phyloP scores from a whole-genome alignment of 2,888 invertebrate species.

The Nebria salina region DNA sequence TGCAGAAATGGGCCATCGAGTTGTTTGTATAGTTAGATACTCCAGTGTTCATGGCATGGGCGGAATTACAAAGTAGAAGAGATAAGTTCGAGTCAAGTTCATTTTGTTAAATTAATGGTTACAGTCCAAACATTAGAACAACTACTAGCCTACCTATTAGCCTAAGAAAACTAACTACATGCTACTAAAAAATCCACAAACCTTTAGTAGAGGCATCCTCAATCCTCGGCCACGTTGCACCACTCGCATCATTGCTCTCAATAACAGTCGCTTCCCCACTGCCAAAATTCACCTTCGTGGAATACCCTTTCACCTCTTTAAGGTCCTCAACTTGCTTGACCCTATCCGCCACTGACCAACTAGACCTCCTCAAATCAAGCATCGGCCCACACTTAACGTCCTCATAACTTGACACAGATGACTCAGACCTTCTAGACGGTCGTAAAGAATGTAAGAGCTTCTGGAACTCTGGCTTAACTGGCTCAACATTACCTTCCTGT shows the following conservation, averaged over 20 bases:
- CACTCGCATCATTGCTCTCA: constrained; percentile 56
- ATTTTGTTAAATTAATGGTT: constrained; percentile 8
- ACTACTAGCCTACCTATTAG: neutral
- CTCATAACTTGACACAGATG: constrained; percentile 48
- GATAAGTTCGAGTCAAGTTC: constrained; percentile 34
- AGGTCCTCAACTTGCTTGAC: constrained; percentile 63
- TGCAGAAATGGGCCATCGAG: constrained; percentile 20
- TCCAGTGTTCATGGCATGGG: neutral
- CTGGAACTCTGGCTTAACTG: constrained; percentile 57
- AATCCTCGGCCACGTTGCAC: constrained; percentile 57
- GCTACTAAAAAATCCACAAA: constrained; percentile 49
- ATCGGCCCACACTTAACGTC: constrained; percentile 50
- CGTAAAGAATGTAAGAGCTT: constrained; percentile 57
- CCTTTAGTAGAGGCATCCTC: constrained; percentile 56
- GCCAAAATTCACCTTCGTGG: constrained; percentile 69
- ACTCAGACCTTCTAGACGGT: constrained; percentile 54
- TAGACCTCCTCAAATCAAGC: constrained; percentile 51
- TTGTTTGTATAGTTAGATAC: constrained; percentile 10
- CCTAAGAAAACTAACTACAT: neutral
- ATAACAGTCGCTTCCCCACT: constrained; percentile 62
- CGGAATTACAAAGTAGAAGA: constrained; percentile 3
- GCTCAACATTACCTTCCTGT: constrained; percentile 31
- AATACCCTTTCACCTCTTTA: constrained; percentile 64
- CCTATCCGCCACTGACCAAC: constrained; percentile 65
- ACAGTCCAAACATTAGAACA: neutral